Evolutionary conservation across 2,888 invertebrate genomes (phyloP), one percentile per base, ranked within the genome.

Genomic region (Cephus rjabovi): DNA sequence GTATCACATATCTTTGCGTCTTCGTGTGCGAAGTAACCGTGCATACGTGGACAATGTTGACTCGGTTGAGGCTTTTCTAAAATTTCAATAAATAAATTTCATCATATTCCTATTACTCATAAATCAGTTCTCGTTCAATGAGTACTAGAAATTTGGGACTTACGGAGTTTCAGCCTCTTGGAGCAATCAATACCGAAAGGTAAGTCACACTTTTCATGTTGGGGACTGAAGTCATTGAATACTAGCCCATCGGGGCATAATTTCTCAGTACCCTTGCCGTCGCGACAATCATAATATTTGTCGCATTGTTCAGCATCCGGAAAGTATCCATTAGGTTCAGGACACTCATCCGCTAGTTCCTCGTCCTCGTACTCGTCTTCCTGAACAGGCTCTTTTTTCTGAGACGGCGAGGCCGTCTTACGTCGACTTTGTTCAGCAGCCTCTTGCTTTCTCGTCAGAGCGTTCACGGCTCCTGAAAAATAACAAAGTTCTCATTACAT

Each of bases 171-270:
- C 12, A 96, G 94, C 80, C 97, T 93, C 83, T 95, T 94, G 0
- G 94, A 93, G 92, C 97, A 97, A 91, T 97, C 97, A 80, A 97
- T 95, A 87, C 97, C 97, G 91, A 96, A 96, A 0, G 97, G 97
- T 82, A 97, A 92, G 91, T 97, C 97, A 86, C 97, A 97, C 89
- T 97, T 97, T 91, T 97, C 97, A 79, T 96, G 95, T 79, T 94
- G 94, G 2, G 95, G 93, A 84, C 95, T 96, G 92, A 95, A 97
- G 92, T 97, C 97, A 86, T 97, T 97, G 93, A 97, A 97, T 76
- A 97, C 97, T 93, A 97, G 95, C 34, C 97, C 97, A 89, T 98
- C 97, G 0, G 97, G 96, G 84, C 97, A 98, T 4, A 97, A 93
- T 89, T 96, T 96, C 88, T 96, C 96, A 1, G 94, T 95, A 77